phyloP scores from a whole-genome alignment of 2,888 invertebrate species.

The Xestia ashworthii region DNA sequence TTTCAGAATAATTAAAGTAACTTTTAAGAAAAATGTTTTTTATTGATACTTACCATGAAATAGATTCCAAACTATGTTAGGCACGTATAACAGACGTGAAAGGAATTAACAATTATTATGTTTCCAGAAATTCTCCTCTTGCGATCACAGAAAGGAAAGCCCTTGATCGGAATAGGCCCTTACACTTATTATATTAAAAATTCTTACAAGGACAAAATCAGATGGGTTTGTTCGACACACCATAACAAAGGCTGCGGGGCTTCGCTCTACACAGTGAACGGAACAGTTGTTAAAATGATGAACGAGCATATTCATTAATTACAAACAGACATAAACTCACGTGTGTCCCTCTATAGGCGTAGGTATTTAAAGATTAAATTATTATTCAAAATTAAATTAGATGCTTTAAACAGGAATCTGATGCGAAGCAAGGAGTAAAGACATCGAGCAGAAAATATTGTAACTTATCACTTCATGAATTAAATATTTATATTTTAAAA shows the following conservation, averaged over 20 bases:
- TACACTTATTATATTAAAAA: slow-evolving; percentile 64
- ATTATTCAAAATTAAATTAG: too few species aligned
- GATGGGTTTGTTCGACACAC: slow-evolving; percentile 75
- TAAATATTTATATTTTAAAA: too few species aligned
- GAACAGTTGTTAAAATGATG: slow-evolving; percentile 50
- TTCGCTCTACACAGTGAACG: slow-evolving; percentile 67
- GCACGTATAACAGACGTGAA: neutral
- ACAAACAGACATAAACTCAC: neutral
- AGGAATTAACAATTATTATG: neutral
- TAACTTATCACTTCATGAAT: too few species aligned
- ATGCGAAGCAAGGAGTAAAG: too few species aligned
- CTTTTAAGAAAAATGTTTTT: neutral
- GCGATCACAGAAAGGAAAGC: slow-evolving; percentile 68
- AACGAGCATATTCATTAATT: slow-evolving; percentile 64
- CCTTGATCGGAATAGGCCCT: slow-evolving; percentile 59
- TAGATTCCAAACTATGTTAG: neutral
- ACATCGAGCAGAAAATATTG: too few species aligned
- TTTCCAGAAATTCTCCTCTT: slow-evolving; percentile 59
- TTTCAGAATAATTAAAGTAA: slow-evolving; percentile 6
- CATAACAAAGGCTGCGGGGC: slow-evolving; percentile 73
- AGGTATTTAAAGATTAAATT: too few species aligned
- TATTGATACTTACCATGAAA: neutral
- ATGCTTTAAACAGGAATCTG: too few species aligned
- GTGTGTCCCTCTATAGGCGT: too few species aligned
- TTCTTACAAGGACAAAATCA: slow-evolving; percentile 46